These are phyloP conservation scores for Leucoraja ocellata DNA, from an alignment of 2,797 vertebrate genomes.

Conservation along the genomic window DNA sequence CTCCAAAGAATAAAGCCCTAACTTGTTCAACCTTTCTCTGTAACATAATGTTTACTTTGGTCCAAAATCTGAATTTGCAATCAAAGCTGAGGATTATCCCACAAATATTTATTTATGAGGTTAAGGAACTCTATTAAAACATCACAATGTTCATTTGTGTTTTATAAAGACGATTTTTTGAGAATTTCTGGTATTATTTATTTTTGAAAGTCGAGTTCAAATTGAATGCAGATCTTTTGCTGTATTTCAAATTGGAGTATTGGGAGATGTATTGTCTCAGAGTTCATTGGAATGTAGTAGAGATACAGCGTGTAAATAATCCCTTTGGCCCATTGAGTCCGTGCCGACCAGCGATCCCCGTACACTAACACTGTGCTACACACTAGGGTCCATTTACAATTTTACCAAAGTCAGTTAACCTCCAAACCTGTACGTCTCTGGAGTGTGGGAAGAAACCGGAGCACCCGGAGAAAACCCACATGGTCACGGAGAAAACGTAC, in stretches of 20 bases:
- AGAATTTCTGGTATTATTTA: not conserved
- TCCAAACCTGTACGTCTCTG: too few relatives aligned
- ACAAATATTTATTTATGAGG: not conserved
- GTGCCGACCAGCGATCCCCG: too few relatives aligned
- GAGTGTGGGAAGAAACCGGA: too few relatives aligned
- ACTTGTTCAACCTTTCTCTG: too few relatives aligned
- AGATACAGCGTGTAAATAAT: too few relatives aligned
- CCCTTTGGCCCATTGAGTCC: too few relatives aligned
- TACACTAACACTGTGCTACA: too few relatives aligned
- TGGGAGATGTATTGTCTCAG: not conserved
- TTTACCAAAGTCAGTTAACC: too few relatives aligned
- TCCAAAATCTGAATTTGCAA: not conserved
- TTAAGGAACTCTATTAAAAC: not conserved
- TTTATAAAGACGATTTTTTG: not conserved
- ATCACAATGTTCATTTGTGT: not conserved
- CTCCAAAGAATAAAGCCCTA: too few relatives aligned
- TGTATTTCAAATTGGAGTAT: not conserved
- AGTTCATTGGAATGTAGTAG: not conserved
- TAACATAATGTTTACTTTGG: not conserved
- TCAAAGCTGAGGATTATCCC: not conserved
- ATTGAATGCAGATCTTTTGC: not conserved
- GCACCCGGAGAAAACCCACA: too few relatives aligned
- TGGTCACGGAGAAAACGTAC: too few relatives aligned
- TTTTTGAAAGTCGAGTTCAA: not conserved
- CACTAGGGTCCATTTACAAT: too few relatives aligned